Percentiles rank a stretch among this genome's conserved stretches.
These are phyloP conservation scores for Drosophila tristis DNA, from an alignment of 1,140 invertebrate species.

Conservation along the genomic window DNA sequence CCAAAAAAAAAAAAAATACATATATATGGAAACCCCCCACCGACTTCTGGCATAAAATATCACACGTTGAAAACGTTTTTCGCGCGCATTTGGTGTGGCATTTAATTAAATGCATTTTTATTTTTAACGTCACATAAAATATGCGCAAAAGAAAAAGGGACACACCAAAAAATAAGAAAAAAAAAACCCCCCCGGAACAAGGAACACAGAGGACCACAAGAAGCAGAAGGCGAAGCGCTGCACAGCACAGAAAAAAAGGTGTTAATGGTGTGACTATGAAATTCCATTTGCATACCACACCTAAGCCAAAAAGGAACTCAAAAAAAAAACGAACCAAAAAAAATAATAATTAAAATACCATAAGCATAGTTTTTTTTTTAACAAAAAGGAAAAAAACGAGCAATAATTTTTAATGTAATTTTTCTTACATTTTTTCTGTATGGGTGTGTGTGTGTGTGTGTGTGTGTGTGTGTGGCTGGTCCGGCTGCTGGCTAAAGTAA, in stretches of 20 bases:
- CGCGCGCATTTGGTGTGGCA: conserved; percentile 72
- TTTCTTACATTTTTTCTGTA: conserved; percentile 33
- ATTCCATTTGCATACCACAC: conserved; percentile 74
- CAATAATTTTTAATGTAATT: conserved; percentile 74
- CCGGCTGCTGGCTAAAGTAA: conserved; percentile 53
- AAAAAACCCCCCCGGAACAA: not conserved
- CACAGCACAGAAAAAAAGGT: conserved; percentile 62
- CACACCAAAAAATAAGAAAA: conserved; percentile 9
- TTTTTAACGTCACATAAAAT: conserved; percentile 72
- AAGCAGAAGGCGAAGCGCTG: conserved; percentile 44
- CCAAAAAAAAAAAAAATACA: not conserved
- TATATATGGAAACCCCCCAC: not conserved
- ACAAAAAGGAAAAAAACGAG: conserved; percentile 42
- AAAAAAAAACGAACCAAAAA: too few species aligned
- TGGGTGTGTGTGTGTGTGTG: not conserved
- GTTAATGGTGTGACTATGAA: conserved; percentile 79
- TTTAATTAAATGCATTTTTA: conserved; percentile 80
- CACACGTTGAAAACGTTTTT: conserved; percentile 65
- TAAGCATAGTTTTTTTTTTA: conserved; percentile 41
- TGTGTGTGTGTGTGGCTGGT: conserved; percentile 28
- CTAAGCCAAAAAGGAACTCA: not conserved
- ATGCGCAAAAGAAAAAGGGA: conserved; percentile 35
- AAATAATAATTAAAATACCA: conserved; percentile 47
- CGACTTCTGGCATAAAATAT: conserved; percentile 65
- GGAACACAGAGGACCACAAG: conserved; percentile 38